Evolutionary conservation across 2,797 vertebrate genomes (phyloP).

Genomic region (Telmatherina bonti): DNA sequence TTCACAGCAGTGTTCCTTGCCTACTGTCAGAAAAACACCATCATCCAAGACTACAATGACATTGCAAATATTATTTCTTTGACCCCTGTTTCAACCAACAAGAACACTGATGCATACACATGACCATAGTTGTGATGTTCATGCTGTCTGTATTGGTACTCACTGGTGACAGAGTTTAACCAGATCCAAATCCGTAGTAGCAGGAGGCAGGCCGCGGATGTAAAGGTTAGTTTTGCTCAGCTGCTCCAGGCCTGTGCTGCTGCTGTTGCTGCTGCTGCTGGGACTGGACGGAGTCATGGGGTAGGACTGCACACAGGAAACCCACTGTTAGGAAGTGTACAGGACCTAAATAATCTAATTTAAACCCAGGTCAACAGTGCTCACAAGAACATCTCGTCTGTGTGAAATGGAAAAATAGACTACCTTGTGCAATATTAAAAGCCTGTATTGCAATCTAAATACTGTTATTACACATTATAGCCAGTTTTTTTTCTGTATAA

Average conservation of each 20-base stretch:
- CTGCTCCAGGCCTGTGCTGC: constrained; percentile 99
- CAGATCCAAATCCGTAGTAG: constrained; percentile 98
- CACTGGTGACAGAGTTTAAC: constrained; percentile 99
- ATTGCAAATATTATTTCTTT: background rate
- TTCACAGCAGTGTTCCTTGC: background rate
- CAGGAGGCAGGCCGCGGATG: constrained; percentile 96
- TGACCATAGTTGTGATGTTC: background rate
- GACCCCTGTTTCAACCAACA: background rate
- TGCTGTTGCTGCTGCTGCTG: constrained; percentile 94
- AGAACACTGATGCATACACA: background rate
- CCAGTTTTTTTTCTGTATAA: constrained; percentile 7
- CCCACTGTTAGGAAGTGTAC: constrained; percentile 83
- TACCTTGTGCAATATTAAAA: constrained; percentile 7
- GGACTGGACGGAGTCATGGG: constrained; percentile 99
- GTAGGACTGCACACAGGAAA: constrained; percentile 89
- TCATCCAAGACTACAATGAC: background rate
- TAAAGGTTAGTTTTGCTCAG: constrained; percentile 99
- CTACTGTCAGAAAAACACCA: background rate
- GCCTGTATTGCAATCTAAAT: background rate
- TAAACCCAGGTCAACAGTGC: constrained; percentile 53
- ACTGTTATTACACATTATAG: background rate
- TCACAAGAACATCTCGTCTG: constrained; percentile 54
- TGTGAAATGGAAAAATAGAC: constrained; percentile 14
- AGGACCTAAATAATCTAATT: constrained; percentile 71
- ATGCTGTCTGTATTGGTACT: constrained; percentile 74